Evolutionary conservation across 2,888 invertebrate species (phyloP).

Genomic region (Argyresthia albistria): DNA sequence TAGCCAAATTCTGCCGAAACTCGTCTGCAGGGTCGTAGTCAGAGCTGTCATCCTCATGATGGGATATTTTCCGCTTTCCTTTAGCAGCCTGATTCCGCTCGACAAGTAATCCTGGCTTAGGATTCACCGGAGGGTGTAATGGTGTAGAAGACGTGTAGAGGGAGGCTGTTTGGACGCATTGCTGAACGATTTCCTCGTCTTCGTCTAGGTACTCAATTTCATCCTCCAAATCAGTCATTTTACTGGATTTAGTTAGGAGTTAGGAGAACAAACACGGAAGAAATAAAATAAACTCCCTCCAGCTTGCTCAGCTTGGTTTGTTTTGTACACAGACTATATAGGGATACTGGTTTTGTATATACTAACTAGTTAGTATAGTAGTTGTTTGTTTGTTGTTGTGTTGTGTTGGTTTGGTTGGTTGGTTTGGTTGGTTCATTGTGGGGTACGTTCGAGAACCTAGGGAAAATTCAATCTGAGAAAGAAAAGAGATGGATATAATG

Average conservation of each 20-base stretch:
- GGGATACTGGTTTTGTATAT: too few species aligned
- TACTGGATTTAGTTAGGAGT: background rate
- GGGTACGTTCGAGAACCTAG: too few species aligned
- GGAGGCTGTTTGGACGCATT: constrained; percentile 35
- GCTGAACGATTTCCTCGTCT: constrained; percentile 55
- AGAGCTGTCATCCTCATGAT: constrained; percentile 36
- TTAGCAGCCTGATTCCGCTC: constrained; percentile 22
- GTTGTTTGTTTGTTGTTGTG: too few species aligned
- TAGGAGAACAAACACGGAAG: background rate
- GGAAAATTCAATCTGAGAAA: too few species aligned
- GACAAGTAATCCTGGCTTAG: constrained; percentile 18
- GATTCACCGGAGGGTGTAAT: background rate
- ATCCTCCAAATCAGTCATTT: constrained; percentile 36
- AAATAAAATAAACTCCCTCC: too few species aligned
- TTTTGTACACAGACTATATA: too few species aligned
- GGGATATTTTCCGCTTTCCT: constrained; percentile 21
- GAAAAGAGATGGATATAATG: too few species aligned
- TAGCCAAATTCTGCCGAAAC: constrained; percentile 14
- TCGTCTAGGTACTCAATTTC: constrained; percentile 64
- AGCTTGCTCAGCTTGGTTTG: too few species aligned
- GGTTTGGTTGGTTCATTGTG: too few species aligned
- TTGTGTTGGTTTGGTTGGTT: too few species aligned
- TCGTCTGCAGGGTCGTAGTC: constrained; percentile 49
- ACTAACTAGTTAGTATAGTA: too few species aligned
- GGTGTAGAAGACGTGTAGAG: background rate